These are phyloP conservation scores for Channa maculata DNA, from an alignment of 2,113 vertebrate genomes.

Conservation along the genomic window DNA sequence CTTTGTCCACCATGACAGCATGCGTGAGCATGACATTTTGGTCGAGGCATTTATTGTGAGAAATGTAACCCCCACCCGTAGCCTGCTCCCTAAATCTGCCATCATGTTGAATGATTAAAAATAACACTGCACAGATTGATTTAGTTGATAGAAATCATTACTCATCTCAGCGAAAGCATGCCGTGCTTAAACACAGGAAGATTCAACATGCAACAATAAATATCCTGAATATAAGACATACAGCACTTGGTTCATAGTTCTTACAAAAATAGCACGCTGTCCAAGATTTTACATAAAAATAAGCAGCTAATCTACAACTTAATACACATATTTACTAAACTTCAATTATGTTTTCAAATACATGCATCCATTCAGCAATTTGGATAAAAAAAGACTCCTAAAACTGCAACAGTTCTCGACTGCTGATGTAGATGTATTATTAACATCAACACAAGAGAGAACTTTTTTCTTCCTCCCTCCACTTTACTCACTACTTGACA, in stretches of 20 bases:
- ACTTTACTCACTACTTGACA: no score
- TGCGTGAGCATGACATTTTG: constrained; percentile 74
- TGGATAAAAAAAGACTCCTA: no score
- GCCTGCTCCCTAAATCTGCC: constrained; percentile 38
- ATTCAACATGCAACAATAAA: constrained; percentile 5
- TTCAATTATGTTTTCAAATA: no score
- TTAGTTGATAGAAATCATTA: constrained; percentile 35
- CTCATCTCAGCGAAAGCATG: constrained; percentile 27
- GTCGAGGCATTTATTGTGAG: constrained; percentile 64
- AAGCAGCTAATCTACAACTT: neutral
- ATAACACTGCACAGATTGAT: constrained; percentile 42
- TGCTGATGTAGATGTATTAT: no score
- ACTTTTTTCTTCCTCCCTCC: no score
- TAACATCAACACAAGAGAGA: no score
- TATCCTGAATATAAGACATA: no score
- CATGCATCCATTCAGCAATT: no score
- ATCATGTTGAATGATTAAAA: constrained; percentile 51
- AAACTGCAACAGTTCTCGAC: no score
- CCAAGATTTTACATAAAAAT: neutral
- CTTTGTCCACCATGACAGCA: constrained; percentile 61
- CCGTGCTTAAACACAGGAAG: constrained; percentile 11
- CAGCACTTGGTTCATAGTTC: no score
- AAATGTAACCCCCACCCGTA: constrained; percentile 44
- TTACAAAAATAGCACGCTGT: no score
- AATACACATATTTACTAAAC: neutral